Evolutionary conservation across 2,888 invertebrate species (phyloP).

Genomic region (Morpho deidamia): DNA sequence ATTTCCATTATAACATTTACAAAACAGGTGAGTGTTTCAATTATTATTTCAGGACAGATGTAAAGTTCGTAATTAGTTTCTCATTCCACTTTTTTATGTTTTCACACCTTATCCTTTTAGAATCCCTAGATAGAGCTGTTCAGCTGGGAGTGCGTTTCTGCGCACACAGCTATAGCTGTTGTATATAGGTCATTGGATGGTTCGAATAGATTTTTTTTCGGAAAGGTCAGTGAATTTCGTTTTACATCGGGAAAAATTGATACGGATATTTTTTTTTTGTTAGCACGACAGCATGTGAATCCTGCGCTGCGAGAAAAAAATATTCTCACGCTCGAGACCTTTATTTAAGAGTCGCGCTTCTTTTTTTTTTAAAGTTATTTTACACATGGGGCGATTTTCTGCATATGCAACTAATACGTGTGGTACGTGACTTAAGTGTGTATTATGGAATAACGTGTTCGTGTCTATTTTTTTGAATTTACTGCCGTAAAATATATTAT

Average conservation of each 20-base stretch:
- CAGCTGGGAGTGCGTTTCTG: constrained; percentile 49
- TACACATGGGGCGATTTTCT: constrained; percentile 54
- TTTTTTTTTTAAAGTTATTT: constrained; percentile 36
- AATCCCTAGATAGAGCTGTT: constrained; percentile 47
- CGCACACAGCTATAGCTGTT: constrained; percentile 42
- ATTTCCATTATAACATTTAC: constrained; percentile 18
- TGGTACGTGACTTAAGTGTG: constrained; percentile 10
- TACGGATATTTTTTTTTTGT: constrained; percentile 47
- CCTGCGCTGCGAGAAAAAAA: constrained; percentile 43
- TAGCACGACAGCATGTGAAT: constrained; percentile 50
- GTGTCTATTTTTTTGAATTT: background rate
- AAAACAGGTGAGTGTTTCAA: constrained; percentile 16
- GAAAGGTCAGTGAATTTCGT: constrained; percentile 53
- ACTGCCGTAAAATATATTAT: constrained; percentile 30
- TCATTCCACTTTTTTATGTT: constrained; percentile 60
- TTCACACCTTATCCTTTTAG: constrained; percentile 51
- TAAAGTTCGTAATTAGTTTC: constrained; percentile 57
- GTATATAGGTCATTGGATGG: constrained; percentile 36
- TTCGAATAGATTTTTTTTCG: constrained; percentile 34
- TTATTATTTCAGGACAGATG: constrained; percentile 36
- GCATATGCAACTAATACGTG: constrained; percentile 35
- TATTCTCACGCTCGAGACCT: constrained; percentile 56
- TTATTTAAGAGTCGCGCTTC: constrained; percentile 36
- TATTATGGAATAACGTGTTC: constrained; percentile 1
- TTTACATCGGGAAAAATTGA: constrained; percentile 39